These are phyloP conservation scores for Vulpes lagopus DNA, from an alignment of 2,113 vertebrate species.

Conservation along the genomic window DNA sequence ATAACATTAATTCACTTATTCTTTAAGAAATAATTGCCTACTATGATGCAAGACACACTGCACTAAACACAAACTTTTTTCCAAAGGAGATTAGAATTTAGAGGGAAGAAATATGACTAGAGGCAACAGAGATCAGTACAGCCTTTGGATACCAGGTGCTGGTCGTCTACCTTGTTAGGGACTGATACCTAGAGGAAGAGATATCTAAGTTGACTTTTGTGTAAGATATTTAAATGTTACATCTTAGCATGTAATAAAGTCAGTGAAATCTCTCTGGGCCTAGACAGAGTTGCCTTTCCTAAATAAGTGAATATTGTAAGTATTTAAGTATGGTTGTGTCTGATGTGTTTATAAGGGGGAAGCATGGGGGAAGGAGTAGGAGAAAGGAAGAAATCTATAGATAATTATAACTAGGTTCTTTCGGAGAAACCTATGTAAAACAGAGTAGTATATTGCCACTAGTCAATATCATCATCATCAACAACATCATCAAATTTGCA, in stretches of 20 bases:
- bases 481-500: neutral
- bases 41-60: neutral
- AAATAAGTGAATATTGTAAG: neutral
- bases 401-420: neutral
- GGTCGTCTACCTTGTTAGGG: neutral
- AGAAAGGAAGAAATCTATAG: neutral
- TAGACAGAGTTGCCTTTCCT: neutral
- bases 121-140: neutral
- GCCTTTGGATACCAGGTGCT: neutral
- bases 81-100: neutral
- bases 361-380: neutral
- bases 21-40: slow-evolving; percentile 31
- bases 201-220: neutral
- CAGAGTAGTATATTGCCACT: neutral
- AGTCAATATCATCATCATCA: neutral
- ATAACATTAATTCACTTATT: slow-evolving; percentile 36
- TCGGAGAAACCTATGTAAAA: slow-evolving; percentile 6
- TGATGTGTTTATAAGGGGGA: neutral
- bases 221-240: neutral
- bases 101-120: neutral
- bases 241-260: neutral
- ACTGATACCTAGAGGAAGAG: neutral
- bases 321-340: neutral
- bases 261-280: neutral
- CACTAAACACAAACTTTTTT: neutral